Evolutionary conservation across 2,888 invertebrate species (phyloP).

Genomic region (Tridacna crocea): DNA sequence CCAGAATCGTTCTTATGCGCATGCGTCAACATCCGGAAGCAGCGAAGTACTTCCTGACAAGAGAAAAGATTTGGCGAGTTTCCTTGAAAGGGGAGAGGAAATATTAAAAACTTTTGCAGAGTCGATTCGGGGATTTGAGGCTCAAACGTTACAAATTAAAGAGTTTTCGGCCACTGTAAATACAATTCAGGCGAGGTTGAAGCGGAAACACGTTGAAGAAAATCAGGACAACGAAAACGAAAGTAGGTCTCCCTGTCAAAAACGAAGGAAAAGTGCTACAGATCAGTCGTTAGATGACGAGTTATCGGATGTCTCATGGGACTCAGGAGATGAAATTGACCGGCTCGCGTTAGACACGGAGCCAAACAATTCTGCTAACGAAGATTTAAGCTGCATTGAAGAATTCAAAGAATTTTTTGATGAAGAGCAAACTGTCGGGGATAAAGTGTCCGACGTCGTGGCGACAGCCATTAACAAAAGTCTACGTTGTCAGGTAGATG

Average conservation of each 20-base stretch:
- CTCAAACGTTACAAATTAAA: constrained; percentile 1
- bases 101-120: constrained; percentile 2
- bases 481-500: not conserved
- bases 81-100: constrained; percentile 6
- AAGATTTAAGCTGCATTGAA: not conserved
- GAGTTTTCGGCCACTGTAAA: not conserved
- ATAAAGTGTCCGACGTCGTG: not conserved
- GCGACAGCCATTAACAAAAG: not conserved
- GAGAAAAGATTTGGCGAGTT: not conserved
- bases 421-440: not conserved
- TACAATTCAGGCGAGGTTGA: not conserved
- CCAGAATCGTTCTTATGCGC: too few relatives aligned
- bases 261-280: not conserved
- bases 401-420: not conserved
- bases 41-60: too few relatives aligned
- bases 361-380: not conserved
- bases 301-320: not conserved
- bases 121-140: constrained; percentile 10
- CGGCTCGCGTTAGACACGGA: not conserved
- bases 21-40: too few relatives aligned
- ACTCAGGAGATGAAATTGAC: not conserved
- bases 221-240: too few relatives aligned
- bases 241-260: not conserved
- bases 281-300: not conserved
- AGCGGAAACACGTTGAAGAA: not conserved